These are phyloP conservation scores for Aquatica leii DNA, from an alignment of 2,888 invertebrate species.

Conservation along the genomic window DNA sequence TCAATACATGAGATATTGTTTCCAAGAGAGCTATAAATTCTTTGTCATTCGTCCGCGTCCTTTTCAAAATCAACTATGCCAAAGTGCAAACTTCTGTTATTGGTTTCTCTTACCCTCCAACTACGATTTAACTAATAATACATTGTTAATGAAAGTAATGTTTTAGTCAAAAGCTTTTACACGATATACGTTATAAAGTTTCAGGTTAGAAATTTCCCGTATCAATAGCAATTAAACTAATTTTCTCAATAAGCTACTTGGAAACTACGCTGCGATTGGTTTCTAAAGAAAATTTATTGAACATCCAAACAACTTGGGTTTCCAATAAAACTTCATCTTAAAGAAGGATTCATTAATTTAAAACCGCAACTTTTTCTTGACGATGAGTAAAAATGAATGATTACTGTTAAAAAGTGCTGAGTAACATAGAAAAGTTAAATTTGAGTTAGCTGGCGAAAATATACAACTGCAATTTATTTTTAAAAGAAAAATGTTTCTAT, in stretches of 20 bases:
- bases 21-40: conserved; percentile 33
- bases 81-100: conserved; percentile 32
- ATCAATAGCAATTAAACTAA: conserved; percentile 25
- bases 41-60: conserved; percentile 27
- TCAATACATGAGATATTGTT: conserved; percentile 34
- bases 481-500: conserved; percentile 22
- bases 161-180: conserved; percentile 21
- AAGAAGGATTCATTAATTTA: neutral
- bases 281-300: conserved; percentile 15
- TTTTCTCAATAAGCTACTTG: conserved; percentile 13
- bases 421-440: conserved; percentile 12
- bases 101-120: conserved; percentile 18
- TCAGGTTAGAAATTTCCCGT: conserved; percentile 8
- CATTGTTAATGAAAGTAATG: conserved; percentile 25
- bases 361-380: neutral
- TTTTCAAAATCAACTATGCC: conserved; percentile 28
- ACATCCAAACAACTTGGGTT: conserved; percentile 1
- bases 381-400: conserved; percentile 9
- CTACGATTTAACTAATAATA: conserved; percentile 20
- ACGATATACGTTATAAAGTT: conserved; percentile 13
- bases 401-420: conserved; percentile 10
- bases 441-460: conserved; percentile 12
- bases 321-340: neutral
- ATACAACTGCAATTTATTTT: conserved; percentile 19
- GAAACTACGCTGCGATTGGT: conserved; percentile 3